A percentile compares a stretch with the other conserved stretches of the same genome.
phyloP scores from a whole-genome alignment of 2,113 vertebrate species.

The Fregetta grallaria region DNA sequence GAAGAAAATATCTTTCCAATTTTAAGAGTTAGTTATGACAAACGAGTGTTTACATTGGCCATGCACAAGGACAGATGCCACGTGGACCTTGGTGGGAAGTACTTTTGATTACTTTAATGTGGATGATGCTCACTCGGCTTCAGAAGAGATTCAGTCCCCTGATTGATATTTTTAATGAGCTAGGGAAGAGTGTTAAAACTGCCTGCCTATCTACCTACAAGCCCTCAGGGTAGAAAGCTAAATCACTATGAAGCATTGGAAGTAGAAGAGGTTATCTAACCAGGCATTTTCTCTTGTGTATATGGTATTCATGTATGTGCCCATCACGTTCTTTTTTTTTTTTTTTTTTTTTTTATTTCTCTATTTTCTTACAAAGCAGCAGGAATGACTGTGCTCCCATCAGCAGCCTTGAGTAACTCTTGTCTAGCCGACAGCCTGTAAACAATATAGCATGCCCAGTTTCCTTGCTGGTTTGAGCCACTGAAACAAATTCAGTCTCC shows the following conservation, averaged over 20 bases:
- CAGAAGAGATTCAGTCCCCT: not conserved
- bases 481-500: not conserved
- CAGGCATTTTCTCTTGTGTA: not conserved
- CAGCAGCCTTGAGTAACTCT: not conserved
- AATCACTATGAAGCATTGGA: not conserved
- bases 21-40: not conserved
- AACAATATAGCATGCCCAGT: not conserved
- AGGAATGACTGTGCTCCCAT: not conserved
- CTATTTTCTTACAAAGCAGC: not conserved
- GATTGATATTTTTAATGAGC: constrained; percentile 15
- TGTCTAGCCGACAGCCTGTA: not conserved
- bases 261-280: not conserved
- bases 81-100: not conserved
- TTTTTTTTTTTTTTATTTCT: not conserved
- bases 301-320: not conserved
- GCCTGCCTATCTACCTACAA: not conserved
- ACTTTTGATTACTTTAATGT: not conserved
- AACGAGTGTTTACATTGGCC: not conserved
- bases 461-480: not conserved
- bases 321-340: not conserved
- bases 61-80: not conserved
- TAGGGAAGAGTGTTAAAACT: not conserved
- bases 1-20: not conserved
- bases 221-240: not conserved
- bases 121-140: not conserved